Evolutionary conservation across 2,888 invertebrate genomes (phyloP), one percentile per base, ranked within the genome.

Genomic region (Mythimna pallens): DNA sequence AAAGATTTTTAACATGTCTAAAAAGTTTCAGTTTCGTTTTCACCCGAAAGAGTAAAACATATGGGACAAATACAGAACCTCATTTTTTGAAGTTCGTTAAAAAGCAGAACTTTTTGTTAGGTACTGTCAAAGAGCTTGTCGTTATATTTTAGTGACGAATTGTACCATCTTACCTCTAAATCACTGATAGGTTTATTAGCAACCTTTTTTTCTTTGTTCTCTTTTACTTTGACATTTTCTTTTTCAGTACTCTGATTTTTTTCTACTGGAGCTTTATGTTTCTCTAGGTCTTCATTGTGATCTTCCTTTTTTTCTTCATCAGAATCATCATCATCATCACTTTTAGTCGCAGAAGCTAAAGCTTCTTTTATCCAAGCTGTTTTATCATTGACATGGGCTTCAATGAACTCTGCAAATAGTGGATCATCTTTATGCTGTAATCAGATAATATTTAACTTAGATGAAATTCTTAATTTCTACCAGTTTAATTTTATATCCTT

Each of bases 381-480:
- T 68, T 93, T 93, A 7, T 96, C 94, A 86, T 94, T 95, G 3
- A 97, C 96, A 92, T 99, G 99, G n/a, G 98, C 97, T 93, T 98
- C 97, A 92, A 99, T 96, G 91, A 99, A 99, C 92, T 99, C 99
- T 79, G 97, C 96, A 95, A 99, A 99, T 65, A 98, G 95, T 40
- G 99, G 98, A 95, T 99, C 99, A 94, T 98, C 97, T 95, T 98
- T 98, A 88, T 98, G 98, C 97, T 98, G 89, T 74, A 95, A 90
- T 55, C 40, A 47, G 73, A 69, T 75, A 78, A 66, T 65, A 22
- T 36, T 78, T 93, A 97, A 12, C 3, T 59, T 6, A n/a, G n/a
- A 14, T 36, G 1, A 36, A 36, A 40, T 12, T 40, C 10, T 34
- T n/a, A 5, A 10, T 12, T 58, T 12, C 34, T 2, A 34, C 0